Evolutionary conservation across 2,113 vertebrate genomes (phyloP), one percentile per base, ranked within the genome.

Genomic region (Trinectes maculatus): DNA sequence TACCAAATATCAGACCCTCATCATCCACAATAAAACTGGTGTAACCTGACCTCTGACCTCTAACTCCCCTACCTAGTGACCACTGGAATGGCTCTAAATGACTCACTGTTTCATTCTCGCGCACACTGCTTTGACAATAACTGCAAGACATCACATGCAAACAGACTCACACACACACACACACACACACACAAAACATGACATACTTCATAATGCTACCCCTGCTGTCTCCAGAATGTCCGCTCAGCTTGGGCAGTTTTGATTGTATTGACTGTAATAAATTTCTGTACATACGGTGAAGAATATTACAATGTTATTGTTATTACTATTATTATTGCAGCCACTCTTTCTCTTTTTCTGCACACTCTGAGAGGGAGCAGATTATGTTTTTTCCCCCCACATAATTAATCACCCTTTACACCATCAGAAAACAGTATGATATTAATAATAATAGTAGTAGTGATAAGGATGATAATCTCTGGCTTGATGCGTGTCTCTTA

Each of bases 231-330:
- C 71, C 90, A 87, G 90, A 93, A 91, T 93, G 92, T 93, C 85
- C 71, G 87, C 92, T 93, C 92, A 92, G 89, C 89, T 89, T 89
- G 92, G 91, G 91, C 91, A 91, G 85, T 92, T 91, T 90, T 92
- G 93, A 93, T 92, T 93, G 92, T 93, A 93, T 90, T 90, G 91
- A 93, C 92, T 93, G 92, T 93, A 93, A 86, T 91, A 82, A 92
- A 88, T 87, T 90, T 90, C 83, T 94, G 92, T 92, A 94, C 79
- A 93, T 93, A 93, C 66, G 76, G 90, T 80, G 84, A 92, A 79
- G 82, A 91, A 87, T 90, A 91, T 87, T 89, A 87, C 84, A 61
- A 85, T 83, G 68, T 81, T 85, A 71, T 85, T 86, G 72, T 85
- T 85, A 65, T 84, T 87, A 74, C 82, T 77, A 81, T 67, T 68